Conservation (phyloP, 2,888 invertebrate genomes). For the Maniola hyperantus region DNA sequence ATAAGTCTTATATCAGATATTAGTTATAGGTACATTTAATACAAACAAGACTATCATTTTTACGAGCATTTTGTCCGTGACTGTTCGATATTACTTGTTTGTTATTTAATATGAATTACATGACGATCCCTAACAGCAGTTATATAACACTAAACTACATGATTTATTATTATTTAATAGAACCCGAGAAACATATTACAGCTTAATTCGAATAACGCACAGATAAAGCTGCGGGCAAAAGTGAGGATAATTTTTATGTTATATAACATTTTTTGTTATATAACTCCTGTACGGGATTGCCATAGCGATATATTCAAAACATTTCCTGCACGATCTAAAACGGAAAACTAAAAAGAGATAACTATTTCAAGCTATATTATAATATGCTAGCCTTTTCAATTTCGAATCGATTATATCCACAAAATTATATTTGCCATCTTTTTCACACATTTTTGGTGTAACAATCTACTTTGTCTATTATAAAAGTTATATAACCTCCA, state of each 20-base stretch:
- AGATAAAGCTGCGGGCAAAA: not conserved
- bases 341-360: not conserved
- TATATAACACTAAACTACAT: not conserved
- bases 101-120: not conserved
- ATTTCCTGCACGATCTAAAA: not conserved
- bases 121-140: not conserved
- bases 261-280: conserved; percentile 6
- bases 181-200: not conserved
- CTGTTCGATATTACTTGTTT: conserved; percentile 6
- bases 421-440: not conserved
- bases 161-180: not conserved
- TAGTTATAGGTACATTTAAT: conserved; percentile 5
- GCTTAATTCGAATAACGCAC: not conserved
- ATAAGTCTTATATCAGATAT: conserved; percentile 20
- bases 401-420: not conserved
- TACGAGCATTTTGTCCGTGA: conserved; percentile 22
- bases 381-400: not conserved
- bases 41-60: conserved; percentile 9
- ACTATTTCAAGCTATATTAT: conserved; percentile 4
- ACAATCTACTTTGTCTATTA: conserved; percentile 14
- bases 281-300: not conserved
- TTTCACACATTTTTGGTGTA: conserved; percentile 17
- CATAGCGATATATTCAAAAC: not conserved
- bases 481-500: conserved; percentile 18
- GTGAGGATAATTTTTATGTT: not conserved